Percentiles rank a stretch among this genome's conserved stretches.
These are phyloP conservation scores for Thyatira batis DNA, from an alignment of 2,888 invertebrate species.

Conservation along the genomic window DNA sequence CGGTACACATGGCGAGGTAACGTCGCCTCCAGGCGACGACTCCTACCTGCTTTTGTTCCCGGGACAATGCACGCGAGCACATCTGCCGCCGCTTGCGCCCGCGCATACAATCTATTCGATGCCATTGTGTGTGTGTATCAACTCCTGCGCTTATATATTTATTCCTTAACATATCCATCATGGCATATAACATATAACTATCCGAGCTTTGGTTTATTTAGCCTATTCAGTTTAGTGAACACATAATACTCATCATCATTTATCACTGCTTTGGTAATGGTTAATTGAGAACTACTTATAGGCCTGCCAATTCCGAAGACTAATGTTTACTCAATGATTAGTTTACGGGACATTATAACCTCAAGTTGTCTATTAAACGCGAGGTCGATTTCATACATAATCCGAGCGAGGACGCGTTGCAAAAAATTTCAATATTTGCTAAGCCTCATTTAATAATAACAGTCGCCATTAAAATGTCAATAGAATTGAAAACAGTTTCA, in stretches of 20 bases:
- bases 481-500: slow-evolving; percentile 31
- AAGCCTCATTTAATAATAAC: slow-evolving; percentile 39
- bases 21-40: slow-evolving; percentile 51
- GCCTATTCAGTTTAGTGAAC: neutral
- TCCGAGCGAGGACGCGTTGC: slow-evolving; percentile 55
- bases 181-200: slow-evolving; percentile 39
- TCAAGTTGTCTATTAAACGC: slow-evolving; percentile 49
- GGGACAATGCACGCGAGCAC: slow-evolving; percentile 69
- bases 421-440: slow-evolving; percentile 45
- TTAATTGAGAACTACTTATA: slow-evolving; percentile 18
- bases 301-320: slow-evolving; percentile 39
- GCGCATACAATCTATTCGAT: slow-evolving; percentile 35
- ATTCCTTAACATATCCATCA: slow-evolving; percentile 43
- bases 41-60: slow-evolving; percentile 78
- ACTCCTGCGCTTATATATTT: slow-evolving; percentile 41
- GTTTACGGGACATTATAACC: slow-evolving; percentile 42
- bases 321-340: slow-evolving; percentile 42
- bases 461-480: slow-evolving; percentile 29
- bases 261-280: neutral
- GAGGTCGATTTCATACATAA: slow-evolving; percentile 66
- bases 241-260: neutral
- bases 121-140: slow-evolving; percentile 42
- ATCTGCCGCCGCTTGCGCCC: slow-evolving; percentile 74
- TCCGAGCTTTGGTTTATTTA: slow-evolving; percentile 23
- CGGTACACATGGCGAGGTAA: slow-evolving; percentile 73